Evolutionary conservation across 2,113 vertebrate genomes (phyloP), one percentile per base, ranked within the genome.

Genomic region (Corynorhinus townsendii): DNA sequence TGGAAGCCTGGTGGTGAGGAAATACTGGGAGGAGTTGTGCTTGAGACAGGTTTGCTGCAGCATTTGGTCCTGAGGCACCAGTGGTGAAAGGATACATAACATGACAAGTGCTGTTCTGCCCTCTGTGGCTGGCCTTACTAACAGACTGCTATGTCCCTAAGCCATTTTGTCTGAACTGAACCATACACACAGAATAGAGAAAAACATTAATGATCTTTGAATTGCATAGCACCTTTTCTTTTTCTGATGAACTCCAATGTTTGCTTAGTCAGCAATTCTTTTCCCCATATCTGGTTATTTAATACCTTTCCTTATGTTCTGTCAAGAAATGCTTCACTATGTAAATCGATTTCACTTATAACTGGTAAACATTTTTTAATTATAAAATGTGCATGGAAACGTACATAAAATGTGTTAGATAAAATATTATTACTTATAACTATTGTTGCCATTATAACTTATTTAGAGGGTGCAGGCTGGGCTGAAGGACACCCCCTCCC

Each of bases 381-480:
- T 89, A 82, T 88, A 86, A 93, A 92, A 76, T 62, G 16, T 35
- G 52, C 28, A 11, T 19, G 17, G 40, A 81, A 91, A 38, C 52
- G 35, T 69, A 71, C 75, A 33, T 75, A 28, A 91, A 73, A 47
- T 91, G 33, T 92, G 59, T 77, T 28, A 72, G 56, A 43, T 66
- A 81, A 93, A 90, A 35, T 86, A 69, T 47, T 92, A 38, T 93
- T 71, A 93, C 89, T 86, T 89, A 94, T 62, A 89, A 75, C 77
- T 82, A 30, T 86, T 91, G 66, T 54, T 94, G 52, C 56, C 73
- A 1, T 79, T 91, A 62, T 73, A 90, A 96, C 75, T 96, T 89
- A 26, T 22, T 28, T 62, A 62, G 54, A 56, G 54, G 19, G 54
- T 56, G 54, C 54, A 56, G 54, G 54, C 52, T 19, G 7, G 19